Evolutionary conservation across 2,113 vertebrate genomes (phyloP).

Genomic region (Phalacrocorax aristotelis): DNA sequence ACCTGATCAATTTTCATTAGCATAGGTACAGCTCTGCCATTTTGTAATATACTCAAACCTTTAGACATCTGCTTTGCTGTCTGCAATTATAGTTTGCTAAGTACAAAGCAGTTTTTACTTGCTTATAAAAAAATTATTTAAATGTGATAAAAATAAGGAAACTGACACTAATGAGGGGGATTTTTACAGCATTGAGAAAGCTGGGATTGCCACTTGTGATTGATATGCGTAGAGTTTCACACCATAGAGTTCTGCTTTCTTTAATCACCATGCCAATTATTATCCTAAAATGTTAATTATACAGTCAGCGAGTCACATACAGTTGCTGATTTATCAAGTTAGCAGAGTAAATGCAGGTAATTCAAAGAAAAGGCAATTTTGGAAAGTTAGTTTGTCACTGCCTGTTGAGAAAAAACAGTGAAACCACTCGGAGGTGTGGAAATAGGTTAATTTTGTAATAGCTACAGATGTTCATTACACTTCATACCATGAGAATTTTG

Average conservation of each 20-base stretch:
- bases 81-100: background rate
- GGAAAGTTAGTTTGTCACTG: slow-evolving; percentile 11
- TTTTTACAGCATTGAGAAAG: slow-evolving; percentile 1
- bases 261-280: slow-evolving; percentile 48
- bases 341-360: slow-evolving; percentile 33
- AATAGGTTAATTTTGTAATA: slow-evolving; percentile 23
- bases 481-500: background rate
- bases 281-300: slow-evolving; percentile 56
- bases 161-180: background rate
- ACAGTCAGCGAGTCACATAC: background rate
- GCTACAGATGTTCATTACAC: slow-evolving; percentile 21
- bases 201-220: slow-evolving; percentile 35
- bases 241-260: slow-evolving; percentile 43
- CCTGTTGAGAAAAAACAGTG: background rate
- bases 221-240: background rate
- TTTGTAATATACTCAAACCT: background rate
- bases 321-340: slow-evolving; percentile 7
- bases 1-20: background rate
- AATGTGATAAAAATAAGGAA: slow-evolving; percentile 27
- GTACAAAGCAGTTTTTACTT: background rate
- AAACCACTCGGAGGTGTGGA: background rate
- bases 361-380: background rate
- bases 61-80: background rate
- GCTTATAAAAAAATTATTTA: background rate
- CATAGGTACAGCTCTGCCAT: background rate